phyloP scores from a whole-genome alignment of 2,113 vertebrate genomes.

The Alexandromys fortis region DNA sequence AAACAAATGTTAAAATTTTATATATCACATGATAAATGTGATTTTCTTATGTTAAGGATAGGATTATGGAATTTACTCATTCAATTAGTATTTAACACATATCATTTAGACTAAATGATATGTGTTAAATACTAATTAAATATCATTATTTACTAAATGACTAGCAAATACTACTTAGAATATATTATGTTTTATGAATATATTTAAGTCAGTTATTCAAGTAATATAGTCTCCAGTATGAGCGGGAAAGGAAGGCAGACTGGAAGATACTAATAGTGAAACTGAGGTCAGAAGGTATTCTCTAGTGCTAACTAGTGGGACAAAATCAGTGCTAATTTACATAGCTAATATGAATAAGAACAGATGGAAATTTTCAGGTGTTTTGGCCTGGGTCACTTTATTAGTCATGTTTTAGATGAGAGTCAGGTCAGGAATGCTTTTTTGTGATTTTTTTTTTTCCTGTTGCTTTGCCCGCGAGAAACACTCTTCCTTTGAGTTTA shows the following conservation, averaged over 20 bases:
- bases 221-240: conserved; percentile 1
- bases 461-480: background rate
- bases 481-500: conserved; percentile 1
- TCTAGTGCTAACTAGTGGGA: conserved; percentile 1
- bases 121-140: background rate
- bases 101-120: background rate
- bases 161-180: conserved; percentile 16
- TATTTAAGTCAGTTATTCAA: conserved; percentile 38
- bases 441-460: background rate
- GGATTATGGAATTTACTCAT: background rate
- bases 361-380: conserved; percentile 41
- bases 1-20: background rate
- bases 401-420: conserved; percentile 45
- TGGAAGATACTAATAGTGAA: conserved; percentile 3
- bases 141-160: background rate
- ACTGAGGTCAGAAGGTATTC: background rate
- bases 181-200: conserved; percentile 34
- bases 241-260: background rate
- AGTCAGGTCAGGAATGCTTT: conserved; percentile 6
- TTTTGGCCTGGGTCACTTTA: conserved; percentile 52
- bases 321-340: conserved; percentile 43
- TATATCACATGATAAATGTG: background rate
- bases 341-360: conserved; percentile 50
- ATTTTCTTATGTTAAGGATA: conserved; percentile 15
- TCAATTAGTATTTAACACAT: background rate